These are phyloP conservation scores for Epinephelus moara DNA, from an alignment of 2,113 vertebrate genomes.

Conservation along the genomic window DNA sequence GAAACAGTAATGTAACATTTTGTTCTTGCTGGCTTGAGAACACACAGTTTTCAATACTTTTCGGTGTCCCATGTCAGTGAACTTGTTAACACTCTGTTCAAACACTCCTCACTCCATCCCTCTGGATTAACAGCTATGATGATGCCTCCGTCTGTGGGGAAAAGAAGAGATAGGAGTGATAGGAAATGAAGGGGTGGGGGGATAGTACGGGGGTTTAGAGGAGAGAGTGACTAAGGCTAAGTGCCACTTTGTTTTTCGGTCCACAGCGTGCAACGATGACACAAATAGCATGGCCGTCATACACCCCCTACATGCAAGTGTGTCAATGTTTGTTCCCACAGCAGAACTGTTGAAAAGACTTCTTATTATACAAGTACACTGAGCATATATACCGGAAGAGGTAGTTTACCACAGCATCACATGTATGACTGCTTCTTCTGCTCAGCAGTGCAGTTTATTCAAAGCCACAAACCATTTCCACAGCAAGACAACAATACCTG, in stretches of 20 bases:
- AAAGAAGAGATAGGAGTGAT: neutral
- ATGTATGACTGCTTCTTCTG: neutral
- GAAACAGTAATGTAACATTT: neutral
- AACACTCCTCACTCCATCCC: neutral
- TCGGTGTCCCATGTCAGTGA: neutral
- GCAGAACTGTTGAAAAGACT: neutral
- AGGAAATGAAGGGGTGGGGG: neutral
- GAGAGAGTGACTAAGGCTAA: slow-evolving; percentile 12
- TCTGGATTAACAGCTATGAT: slow-evolving; percentile 13
- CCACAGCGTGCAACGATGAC: slow-evolving; percentile 6
- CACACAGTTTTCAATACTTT: neutral
- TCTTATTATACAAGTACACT: neutral
- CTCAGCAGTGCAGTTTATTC: neutral
- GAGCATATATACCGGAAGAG: neutral
- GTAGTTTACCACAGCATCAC: neutral
- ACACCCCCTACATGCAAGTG: slow-evolving; percentile 2
- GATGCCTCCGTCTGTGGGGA: neutral
- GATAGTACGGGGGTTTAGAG: slow-evolving; percentile 1
- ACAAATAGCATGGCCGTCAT: slow-evolving; percentile 37
- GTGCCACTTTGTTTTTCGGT: slow-evolving; percentile 43
- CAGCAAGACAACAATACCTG: neutral
- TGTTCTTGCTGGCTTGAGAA: neutral
- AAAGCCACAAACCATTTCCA: slow-evolving; percentile 30
- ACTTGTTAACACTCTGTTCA: neutral
- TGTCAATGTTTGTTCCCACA: slow-evolving; percentile 1